Conservation (phyloP, 2,888 invertebrate genomes). For the Camponotus fellah region DNA sequence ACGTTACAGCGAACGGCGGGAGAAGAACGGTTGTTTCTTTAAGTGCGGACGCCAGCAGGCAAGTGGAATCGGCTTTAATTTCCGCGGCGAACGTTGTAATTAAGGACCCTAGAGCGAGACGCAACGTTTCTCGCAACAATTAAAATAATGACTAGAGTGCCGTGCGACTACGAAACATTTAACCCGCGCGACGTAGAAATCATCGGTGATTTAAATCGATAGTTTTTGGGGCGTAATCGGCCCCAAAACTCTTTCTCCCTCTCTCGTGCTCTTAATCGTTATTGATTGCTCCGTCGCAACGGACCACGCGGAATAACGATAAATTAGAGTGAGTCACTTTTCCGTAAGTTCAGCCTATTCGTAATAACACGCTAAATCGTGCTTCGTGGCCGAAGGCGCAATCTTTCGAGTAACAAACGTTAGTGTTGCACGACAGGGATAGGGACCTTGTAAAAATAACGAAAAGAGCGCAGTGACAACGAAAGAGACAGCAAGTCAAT, state of each 20-base stretch:
- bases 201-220: conserved; percentile 76
- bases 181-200: conserved; percentile 67
- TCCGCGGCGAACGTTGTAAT: conserved; percentile 76
- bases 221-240: conserved; percentile 60
- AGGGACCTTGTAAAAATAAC: conserved; percentile 40
- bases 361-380: conserved; percentile 53
- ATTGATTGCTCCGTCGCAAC: conserved; percentile 71
- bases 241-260: conserved; percentile 15
- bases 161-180: conserved; percentile 67
- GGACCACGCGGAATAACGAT: conserved; percentile 72
- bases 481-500: conserved; percentile 10
- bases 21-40: conserved; percentile 68
- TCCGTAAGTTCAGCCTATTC: conserved; percentile 56
- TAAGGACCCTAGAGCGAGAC: conserved; percentile 74
- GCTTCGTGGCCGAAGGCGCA: conserved; percentile 41
- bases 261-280: conserved; percentile 73
- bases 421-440: conserved; percentile 37
- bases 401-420: conserved; percentile 46
- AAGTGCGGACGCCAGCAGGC: conserved; percentile 69
- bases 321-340: conserved; percentile 73
- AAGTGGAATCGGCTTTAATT: conserved; percentile 74
- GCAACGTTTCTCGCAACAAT: conserved; percentile 76
- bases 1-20: conserved; percentile 60
- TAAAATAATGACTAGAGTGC: conserved; percentile 80
- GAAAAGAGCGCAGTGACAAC: conserved; percentile 32